phyloP scores from a whole-genome alignment of 2,888 invertebrate species.

The Drosophila mercatorum region DNA sequence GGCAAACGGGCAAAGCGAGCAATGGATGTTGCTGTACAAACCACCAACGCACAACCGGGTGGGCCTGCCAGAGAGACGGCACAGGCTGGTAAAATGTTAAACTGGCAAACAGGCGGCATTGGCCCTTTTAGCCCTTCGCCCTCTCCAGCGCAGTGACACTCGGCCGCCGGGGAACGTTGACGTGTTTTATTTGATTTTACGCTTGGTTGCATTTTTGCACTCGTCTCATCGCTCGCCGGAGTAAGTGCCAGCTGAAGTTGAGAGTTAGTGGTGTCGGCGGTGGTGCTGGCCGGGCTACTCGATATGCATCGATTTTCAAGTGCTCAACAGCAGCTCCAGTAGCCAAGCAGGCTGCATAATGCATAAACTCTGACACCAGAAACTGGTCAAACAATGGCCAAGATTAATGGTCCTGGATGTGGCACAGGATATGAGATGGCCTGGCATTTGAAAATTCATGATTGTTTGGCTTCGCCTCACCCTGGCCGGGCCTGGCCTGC shows the following conservation, averaged over 20 bases:
- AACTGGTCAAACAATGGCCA: constrained; percentile 63
- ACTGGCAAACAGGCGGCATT: constrained; percentile 35
- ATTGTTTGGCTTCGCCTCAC: constrained; percentile 25
- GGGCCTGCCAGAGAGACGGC: constrained; percentile 31
- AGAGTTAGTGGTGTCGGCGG: neutral
- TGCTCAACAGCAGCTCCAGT: constrained; percentile 40
- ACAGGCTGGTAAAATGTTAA: constrained; percentile 15
- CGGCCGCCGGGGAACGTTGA: constrained; percentile 59
- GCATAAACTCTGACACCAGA: constrained; percentile 72
- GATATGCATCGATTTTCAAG: constrained; percentile 75
- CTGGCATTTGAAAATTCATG: constrained; percentile 51
- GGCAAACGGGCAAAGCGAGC: neutral
- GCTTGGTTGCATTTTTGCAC: constrained; percentile 72
- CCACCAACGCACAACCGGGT: constrained; percentile 58
- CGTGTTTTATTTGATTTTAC: constrained; percentile 81
- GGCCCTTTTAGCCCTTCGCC: constrained; percentile 44
- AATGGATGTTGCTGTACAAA: constrained; percentile 29
- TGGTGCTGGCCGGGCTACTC: constrained; percentile 50
- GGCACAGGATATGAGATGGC: constrained; percentile 43
- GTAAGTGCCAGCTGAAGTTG: constrained; percentile 13
- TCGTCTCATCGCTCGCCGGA: constrained; percentile 51
- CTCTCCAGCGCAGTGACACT: constrained; percentile 38
- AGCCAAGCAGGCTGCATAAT: constrained; percentile 62
- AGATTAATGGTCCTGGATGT: constrained; percentile 64
- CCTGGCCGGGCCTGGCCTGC: neutral